Base-by-base conservation (phyloP, 2,113 vertebrate species). In the Shinisaurus crocodilurus region DNA sequence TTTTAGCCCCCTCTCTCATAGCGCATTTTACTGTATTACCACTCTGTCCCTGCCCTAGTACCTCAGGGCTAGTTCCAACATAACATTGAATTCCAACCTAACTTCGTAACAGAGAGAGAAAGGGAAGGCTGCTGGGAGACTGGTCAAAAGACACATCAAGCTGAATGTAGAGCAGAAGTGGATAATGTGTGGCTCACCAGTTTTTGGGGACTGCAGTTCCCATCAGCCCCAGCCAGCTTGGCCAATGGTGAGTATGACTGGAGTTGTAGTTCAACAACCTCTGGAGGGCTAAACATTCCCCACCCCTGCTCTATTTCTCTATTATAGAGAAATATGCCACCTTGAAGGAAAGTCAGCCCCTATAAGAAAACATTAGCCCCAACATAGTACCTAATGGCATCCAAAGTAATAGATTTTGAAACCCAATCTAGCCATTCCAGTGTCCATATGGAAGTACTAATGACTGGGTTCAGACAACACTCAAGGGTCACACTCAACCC, bases 331-430 rank as follows among this genome's bases (percentile, higher is more conserved):
- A 48, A 37, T 16, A 37, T 60, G 32, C 50, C 29, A 60, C 34
- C 34, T 81, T 34, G 54, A n/a, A 57, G 34, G 3, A n/a, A 57
- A 16, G 80, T 57, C 34, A 57, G 4, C 20, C 20, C 75, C 10
- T 79, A 79, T 6, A 77, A 10, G n/a, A 82, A 57, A 60, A 9
- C 20, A 63, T 50, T 60, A 82, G 32, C 34, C 13, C 50, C 79
- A 80, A 1, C 50, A 9, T 29, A 7, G 3, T 20, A 27, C 15
- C 34, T 57, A 9, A 81, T 6, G 20, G 50, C n/a, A 34, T n/a
- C 2, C 15, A 81, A 27, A 88, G 79, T 43, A 87, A 95, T 20
- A 18, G 37, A 72, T 40, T 82, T n/a, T 37, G 34, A 82, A 63
- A 82, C 54, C 10, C 54, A 60, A 10, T 23, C 18, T 9, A 69